phyloP scores from a whole-genome alignment of 2,113 vertebrate species.

The Lepidothrix coronata region DNA sequence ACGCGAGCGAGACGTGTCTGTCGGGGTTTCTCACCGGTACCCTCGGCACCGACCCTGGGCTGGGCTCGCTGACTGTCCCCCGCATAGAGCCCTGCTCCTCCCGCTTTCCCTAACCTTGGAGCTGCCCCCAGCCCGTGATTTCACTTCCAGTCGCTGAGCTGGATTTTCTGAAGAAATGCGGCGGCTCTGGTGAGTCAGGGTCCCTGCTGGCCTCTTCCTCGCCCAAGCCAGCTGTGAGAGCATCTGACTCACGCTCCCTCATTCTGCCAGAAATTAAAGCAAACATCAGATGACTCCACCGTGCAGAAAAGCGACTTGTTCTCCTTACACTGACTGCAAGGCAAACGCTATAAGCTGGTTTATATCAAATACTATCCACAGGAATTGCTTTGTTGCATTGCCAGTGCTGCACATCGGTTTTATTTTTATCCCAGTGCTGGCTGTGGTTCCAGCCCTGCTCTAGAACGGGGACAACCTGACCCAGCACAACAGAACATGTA shows the following conservation, averaged over 20 bases:
- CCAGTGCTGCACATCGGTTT: background rate
- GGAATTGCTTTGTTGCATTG: background rate
- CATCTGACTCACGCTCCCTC: slow-evolving; percentile 18
- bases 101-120: background rate
- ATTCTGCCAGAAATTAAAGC: background rate
- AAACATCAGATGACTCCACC: background rate
- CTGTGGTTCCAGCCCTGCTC: background rate
- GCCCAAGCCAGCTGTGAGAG: background rate
- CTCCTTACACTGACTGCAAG: background rate
- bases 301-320: background rate
- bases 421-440: background rate
- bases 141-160: background rate
- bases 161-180: background rate
- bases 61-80: background rate
- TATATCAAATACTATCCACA: background rate
- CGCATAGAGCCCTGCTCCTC: background rate
- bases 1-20: fast-evolving
- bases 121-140: background rate
- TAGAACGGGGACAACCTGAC: background rate
- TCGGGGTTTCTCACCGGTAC: no score
- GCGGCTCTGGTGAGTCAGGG: slow-evolving; percentile 35
- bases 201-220: background rate
- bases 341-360: background rate
- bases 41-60: background rate
- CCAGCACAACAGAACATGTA: background rate